Evolutionary conservation across 2,797 vertebrate genomes (phyloP).

Genomic region (Sebastes reedi): DNA sequence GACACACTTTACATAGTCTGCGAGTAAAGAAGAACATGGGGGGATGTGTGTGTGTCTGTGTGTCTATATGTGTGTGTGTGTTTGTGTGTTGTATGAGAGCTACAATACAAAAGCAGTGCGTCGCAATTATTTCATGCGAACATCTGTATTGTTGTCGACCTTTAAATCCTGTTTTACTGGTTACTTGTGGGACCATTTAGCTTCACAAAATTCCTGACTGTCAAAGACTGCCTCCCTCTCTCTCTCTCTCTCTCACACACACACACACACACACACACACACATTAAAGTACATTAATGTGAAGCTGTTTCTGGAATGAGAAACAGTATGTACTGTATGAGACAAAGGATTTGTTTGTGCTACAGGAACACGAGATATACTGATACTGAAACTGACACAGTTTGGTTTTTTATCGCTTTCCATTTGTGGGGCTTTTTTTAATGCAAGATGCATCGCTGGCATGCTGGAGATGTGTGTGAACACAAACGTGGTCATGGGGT

Average conservation of each 20-base stretch:
- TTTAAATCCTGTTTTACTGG: slow-evolving; percentile 20
- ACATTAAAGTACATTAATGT: neutral
- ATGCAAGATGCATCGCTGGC: neutral
- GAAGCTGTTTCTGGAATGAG: neutral
- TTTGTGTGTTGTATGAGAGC: neutral
- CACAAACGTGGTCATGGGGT: neutral
- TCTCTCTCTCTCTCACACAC: neutral
- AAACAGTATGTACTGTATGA: neutral
- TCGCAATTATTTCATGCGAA: slow-evolving; percentile 13
- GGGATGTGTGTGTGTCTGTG: neutral
- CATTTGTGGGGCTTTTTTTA: neutral
- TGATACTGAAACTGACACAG: neutral
- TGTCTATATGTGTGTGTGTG: neutral
- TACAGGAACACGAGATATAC: neutral
- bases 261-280: neutral
- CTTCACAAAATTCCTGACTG: neutral
- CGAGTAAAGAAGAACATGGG: slow-evolving; percentile 4
- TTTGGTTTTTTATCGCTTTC: neutral
- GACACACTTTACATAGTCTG: slow-evolving; percentile 15
- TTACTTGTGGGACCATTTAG: neutral
- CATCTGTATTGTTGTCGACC: neutral
- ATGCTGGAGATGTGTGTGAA: neutral
- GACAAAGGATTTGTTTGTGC: neutral
- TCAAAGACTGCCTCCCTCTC: neutral
- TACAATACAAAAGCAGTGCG: neutral